Base-by-base conservation (phyloP, 2,888 invertebrate genomes). In the Drosophila cracens region DNA sequence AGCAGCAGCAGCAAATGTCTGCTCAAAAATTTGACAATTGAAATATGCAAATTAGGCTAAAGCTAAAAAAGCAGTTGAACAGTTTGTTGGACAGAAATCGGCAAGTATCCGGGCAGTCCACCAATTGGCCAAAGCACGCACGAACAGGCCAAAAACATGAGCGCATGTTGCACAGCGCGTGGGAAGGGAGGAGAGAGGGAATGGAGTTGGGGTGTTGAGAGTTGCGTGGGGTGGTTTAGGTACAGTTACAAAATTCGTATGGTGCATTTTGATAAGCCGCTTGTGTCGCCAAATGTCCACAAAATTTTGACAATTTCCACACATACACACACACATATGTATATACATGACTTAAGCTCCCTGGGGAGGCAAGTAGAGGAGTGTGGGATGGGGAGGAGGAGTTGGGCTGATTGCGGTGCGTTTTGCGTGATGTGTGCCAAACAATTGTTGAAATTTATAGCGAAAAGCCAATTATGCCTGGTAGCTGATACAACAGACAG, bases 361-460 rank as follows among this genome's bases (percentile, higher is more conserved):
- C 65, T 38, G 29, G 25, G 60, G 57, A 7, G 21, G 53, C 25
- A 11, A 21, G 43, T 8, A 16, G 18, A 16, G 6, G 40, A 21
- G 8, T 13, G 64, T 11, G 27, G 11, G 53, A 2, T 6, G 11
- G 21, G 5, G 40, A n/a, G 8, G 18, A 62, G 18, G 31, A 11
- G 6, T 16, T 16, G 8, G 46, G 46, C 16, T 25, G 34, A 16
- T 25, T 27, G 67, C 29, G 57, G 43, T 43, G 31, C 33, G 34
- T 60, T 46, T 36, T 70, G 71, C 59, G 70, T 66, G 79, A 68
- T 70, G 65, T 76, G 81, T 70, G 69, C 69, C 69, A 70, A 79
- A 79, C 84, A 84, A 82, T 87, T 83, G 83, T 70, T 73, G 64
- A 78, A 78, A 82, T 87, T 82, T 84, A 84, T 74, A 71, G 78